A percentile compares a stretch with the other conserved stretches of the same genome.
Evolutionary conservation across 2,113 vertebrate species (phyloP).

Genomic region (Ondatra zibethicus): DNA sequence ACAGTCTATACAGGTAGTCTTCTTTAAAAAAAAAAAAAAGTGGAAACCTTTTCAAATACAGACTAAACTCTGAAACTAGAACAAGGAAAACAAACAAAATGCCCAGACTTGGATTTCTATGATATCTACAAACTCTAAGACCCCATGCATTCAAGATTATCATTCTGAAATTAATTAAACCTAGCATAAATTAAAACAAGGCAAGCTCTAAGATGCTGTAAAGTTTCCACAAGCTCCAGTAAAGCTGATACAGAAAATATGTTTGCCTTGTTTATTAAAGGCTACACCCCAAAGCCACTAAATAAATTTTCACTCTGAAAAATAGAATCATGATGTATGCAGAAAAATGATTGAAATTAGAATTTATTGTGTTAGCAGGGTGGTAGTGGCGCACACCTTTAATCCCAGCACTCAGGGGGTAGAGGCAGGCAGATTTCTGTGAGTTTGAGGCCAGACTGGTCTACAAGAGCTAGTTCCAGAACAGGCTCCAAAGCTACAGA

Average conservation of each 20-base stretch:
- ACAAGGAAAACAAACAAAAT: background rate
- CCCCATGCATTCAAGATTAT: background rate
- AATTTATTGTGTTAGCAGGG: background rate
- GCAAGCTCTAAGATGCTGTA: background rate
- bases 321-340: background rate
- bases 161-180: background rate
- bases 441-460: too few relatives aligned
- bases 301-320: background rate
- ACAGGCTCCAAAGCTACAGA: too few relatives aligned
- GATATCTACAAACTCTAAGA: background rate
- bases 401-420: too few relatives aligned
- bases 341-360: background rate
- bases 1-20: background rate
- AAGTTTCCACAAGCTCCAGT: background rate
- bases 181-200: background rate
- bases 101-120: background rate
- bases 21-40: too few relatives aligned
- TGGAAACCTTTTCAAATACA: background rate
- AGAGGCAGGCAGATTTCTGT: too few relatives aligned
- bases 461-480: too few relatives aligned
- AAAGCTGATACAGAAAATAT: background rate
- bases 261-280: background rate
- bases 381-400: too few relatives aligned
- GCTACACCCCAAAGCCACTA: background rate
- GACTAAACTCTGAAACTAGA: background rate